Conservation (phyloP, 2,888 invertebrate genomes). For the Heliothis peltigera region DNA sequence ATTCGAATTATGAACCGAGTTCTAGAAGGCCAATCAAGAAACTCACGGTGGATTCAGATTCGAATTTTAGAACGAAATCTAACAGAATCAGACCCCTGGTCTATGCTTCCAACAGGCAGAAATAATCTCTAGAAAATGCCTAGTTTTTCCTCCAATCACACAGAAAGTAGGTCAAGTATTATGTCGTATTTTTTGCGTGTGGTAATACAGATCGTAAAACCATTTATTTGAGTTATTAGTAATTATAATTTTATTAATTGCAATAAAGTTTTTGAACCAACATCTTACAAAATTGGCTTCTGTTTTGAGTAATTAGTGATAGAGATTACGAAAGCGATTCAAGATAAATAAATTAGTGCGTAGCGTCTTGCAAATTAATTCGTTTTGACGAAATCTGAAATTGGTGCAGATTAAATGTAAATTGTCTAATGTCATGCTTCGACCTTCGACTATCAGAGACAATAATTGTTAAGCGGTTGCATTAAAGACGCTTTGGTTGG, state of each 20-base stretch:
- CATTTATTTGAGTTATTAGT: constrained; percentile 23
- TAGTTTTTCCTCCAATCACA: not conserved
- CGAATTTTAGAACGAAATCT: no score
- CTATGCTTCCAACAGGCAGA: no score
- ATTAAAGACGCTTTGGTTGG: constrained; percentile 51
- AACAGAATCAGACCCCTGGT: no score
- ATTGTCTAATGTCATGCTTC: constrained; percentile 31
- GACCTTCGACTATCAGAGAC: constrained; percentile 51
- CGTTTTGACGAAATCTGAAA: constrained; percentile 16
- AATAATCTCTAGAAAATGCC: not conserved
- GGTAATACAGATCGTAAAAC: constrained; percentile 25
- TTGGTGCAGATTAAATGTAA: constrained; percentile 20
- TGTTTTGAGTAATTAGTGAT: constrained; percentile 41
- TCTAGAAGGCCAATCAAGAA: no score
- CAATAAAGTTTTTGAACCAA: constrained; percentile 21
- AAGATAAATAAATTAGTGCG: constrained; percentile 10
- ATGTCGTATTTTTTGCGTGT: constrained; percentile 8
- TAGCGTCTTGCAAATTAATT: constrained; percentile 18
- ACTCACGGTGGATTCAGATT: no score
- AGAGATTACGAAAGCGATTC: constrained; percentile 31
- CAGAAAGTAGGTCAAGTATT: not conserved
- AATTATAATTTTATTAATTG: constrained; percentile 12
- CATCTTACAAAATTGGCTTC: constrained; percentile 35
- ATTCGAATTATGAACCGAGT: no score
- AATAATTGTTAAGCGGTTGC: constrained; percentile 38